Evolutionary conservation across 1,140 invertebrate genomes (phyloP).

Genomic region (Lamellibrachia luymesi): DNA sequence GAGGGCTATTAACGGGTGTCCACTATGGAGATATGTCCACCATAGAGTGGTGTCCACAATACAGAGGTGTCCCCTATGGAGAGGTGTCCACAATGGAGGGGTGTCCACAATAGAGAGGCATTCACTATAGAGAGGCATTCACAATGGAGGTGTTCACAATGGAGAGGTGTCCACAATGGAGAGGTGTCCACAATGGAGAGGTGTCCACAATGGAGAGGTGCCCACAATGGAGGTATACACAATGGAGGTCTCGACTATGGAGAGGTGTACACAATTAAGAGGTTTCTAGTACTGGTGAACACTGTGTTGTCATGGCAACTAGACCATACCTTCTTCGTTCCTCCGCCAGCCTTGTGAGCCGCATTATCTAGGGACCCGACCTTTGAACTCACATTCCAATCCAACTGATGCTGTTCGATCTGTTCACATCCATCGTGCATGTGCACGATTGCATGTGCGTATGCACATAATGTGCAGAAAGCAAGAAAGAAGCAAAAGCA

Average conservation of each 20-base stretch:
- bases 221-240: not conserved
- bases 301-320: not conserved
- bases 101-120: too few species aligned
- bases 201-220: too few species aligned
- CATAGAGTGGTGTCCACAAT: not conserved
- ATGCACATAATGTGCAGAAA: not conserved
- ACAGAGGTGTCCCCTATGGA: not conserved
- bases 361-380: constrained; percentile 35
- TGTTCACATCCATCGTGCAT: not conserved
- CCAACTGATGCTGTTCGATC: constrained; percentile 66
- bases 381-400: constrained; percentile 91
- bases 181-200: too few species aligned
- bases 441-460: not conserved
- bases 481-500: not conserved
- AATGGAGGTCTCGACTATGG: not conserved
- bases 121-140: not conserved
- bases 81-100: not conserved
- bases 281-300: not conserved
- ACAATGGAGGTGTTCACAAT: constrained; percentile 29
- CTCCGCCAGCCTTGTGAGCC: constrained; percentile 32
- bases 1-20: not conserved
- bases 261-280: not conserved
- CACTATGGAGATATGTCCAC: not conserved
- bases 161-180: too few species aligned
- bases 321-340: constrained; percentile 30